phyloP scores from a whole-genome alignment of 1,140 invertebrate genomes.

The Eumaeus atala region DNA sequence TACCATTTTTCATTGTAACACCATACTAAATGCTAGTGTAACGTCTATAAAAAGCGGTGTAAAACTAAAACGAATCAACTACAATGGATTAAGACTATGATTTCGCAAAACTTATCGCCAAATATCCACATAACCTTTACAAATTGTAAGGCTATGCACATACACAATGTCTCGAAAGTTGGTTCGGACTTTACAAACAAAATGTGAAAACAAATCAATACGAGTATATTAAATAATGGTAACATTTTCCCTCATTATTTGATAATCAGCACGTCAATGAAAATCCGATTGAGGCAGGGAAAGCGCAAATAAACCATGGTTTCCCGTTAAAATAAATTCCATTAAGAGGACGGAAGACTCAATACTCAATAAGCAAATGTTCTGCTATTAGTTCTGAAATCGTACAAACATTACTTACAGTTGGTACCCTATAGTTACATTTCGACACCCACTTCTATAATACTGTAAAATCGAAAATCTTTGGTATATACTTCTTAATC shows the following conservation, averaged over 20 bases:
- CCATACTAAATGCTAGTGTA: constrained; percentile 46
- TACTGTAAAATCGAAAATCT: constrained; percentile 46
- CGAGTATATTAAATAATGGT: constrained; percentile 15
- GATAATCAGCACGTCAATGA: constrained; percentile 5
- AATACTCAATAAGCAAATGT: constrained; percentile 59
- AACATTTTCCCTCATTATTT: not conserved
- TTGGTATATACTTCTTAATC: constrained; percentile 48
- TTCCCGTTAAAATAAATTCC: constrained; percentile 28
- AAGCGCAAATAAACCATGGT: constrained; percentile 15
- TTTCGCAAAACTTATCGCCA: constrained; percentile 67
- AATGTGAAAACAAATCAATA: constrained; percentile 13
- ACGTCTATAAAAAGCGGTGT: constrained; percentile 48
- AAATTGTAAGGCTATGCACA: constrained; percentile 48
- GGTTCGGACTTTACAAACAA: constrained; percentile 7
- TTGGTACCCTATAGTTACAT: constrained; percentile 69
- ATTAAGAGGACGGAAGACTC: constrained; percentile 68
- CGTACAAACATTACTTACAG: constrained; percentile 44
- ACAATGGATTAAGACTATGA: constrained; percentile 44
- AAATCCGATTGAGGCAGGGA: constrained; percentile 19
- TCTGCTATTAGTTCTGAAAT: constrained; percentile 39
- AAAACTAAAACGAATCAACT: constrained; percentile 51
- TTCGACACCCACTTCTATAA: constrained; percentile 65
- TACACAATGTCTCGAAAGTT: constrained; percentile 16
- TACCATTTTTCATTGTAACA: constrained; percentile 71
- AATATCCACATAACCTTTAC: constrained; percentile 74